Percentiles rank a stretch among this genome's conserved stretches.
Evolutionary conservation across 2,113 vertebrate species (phyloP).

Genomic region (Seriola rivoliana): DNA sequence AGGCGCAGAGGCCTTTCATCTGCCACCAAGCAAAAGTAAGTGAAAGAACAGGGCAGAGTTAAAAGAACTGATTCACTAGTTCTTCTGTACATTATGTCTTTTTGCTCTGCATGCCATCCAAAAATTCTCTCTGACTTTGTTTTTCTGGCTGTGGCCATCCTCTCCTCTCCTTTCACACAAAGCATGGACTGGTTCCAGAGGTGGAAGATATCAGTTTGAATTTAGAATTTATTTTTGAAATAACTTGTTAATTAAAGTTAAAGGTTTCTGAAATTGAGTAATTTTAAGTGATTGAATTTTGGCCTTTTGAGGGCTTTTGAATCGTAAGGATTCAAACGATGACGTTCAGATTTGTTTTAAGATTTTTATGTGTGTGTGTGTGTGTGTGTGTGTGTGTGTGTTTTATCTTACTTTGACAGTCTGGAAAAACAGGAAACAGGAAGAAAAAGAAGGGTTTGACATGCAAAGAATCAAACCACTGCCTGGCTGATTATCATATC

Average conservation of each 20-base stretch:
- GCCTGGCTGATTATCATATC: no score
- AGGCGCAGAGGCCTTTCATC: constrained; percentile 67
- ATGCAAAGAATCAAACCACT: no score
- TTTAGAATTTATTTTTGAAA: not conserved
- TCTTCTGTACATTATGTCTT: constrained; percentile 46
- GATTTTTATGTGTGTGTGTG: no score
- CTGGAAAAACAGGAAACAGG: no score
- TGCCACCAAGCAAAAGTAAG: constrained; percentile 57
- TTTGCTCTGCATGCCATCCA: constrained; percentile 34
- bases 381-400: no score
- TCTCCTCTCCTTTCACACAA: not conserved
- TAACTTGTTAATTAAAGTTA: not conserved
- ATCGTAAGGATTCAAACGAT: no score
- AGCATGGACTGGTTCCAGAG: not conserved
- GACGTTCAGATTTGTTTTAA: no score
- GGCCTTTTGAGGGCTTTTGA: no score
- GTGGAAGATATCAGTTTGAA: not conserved
- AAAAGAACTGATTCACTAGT: constrained; percentile 33
- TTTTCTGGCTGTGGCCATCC: not conserved
- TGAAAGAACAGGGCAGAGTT: constrained; percentile 53
- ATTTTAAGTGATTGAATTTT: not conserved
- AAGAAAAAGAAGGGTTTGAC: no score
- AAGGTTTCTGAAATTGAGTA: not conserved
- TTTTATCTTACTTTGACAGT: no score
- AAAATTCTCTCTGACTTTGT: constrained; percentile 30